These are phyloP conservation scores for Gallinago solitaria DNA, from an alignment of 2,797 vertebrate genomes.

Conservation along the genomic window DNA sequence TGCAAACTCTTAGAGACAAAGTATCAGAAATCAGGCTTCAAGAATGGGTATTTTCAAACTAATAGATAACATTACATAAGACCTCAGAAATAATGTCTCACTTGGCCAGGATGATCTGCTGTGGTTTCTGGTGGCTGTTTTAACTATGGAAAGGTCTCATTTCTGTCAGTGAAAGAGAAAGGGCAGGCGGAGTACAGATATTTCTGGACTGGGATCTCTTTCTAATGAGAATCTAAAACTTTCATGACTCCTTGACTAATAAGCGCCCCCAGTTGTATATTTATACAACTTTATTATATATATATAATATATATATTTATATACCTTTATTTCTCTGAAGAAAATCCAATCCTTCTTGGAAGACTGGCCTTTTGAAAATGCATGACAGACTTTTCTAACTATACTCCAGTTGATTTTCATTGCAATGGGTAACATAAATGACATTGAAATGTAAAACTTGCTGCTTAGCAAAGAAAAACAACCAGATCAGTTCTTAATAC, in stretches of 20 bases:
- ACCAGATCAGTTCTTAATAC: neutral
- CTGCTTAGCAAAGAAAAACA: neutral
- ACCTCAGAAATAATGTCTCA: neutral
- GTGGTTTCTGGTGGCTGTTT: neutral
- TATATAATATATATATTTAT: too few species aligned
- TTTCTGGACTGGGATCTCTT: neutral
- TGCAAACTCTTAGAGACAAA: neutral
- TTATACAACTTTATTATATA: neutral
- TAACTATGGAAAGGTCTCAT: neutral
- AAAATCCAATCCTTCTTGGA: conserved; percentile 13
- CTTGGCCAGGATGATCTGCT: neutral
- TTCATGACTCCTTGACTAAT: neutral
- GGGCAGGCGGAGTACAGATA: neutral
- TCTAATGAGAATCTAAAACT: conserved; percentile 21
- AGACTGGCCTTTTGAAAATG: neutral
- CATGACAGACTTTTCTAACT: neutral
- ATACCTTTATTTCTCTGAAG: neutral
- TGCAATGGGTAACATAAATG: neutral
- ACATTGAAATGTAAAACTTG: neutral
- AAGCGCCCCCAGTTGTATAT: neutral
- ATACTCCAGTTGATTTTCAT: neutral
- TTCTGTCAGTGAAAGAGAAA: neutral
- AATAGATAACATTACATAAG: neutral
- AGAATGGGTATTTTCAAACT: neutral
- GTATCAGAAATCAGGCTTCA: neutral